These are phyloP conservation scores for Pinna nobilis DNA, from an alignment of 1,140 invertebrate species.

Conservation along the genomic window DNA sequence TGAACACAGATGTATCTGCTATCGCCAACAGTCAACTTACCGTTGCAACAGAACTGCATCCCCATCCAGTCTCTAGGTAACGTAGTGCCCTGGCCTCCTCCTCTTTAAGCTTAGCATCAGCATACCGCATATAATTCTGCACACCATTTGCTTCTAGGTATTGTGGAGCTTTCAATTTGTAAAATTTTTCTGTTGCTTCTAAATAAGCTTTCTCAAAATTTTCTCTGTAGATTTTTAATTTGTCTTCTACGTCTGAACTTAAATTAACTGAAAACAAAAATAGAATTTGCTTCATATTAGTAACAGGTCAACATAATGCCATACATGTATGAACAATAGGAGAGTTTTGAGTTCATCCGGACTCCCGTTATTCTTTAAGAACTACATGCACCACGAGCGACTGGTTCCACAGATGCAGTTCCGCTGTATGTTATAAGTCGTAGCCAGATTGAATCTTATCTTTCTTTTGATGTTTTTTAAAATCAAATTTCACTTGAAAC, in stretches of 20 bases:
- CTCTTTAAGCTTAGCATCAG: conserved; percentile 94
- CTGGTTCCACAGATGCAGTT: too few species aligned
- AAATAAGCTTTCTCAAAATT: conserved; percentile 98
- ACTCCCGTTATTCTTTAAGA: too few species aligned
- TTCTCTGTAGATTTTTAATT: conserved; percentile 95
- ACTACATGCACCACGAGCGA: too few species aligned
- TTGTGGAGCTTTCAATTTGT: conserved; percentile 92
- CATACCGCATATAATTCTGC: conserved; percentile 97
- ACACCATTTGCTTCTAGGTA: conserved; percentile 94
- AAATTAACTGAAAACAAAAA: conserved; percentile 86
- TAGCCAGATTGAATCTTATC: too few species aligned
- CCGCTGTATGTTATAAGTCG: too few species aligned
- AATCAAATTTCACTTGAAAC: too few species aligned
- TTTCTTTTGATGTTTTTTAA: too few species aligned
- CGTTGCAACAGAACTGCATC: conserved; percentile 80
- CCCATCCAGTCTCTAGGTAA: conserved; percentile 94
- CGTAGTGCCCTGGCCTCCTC: conserved; percentile 94
- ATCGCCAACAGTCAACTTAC: conserved; percentile 74
- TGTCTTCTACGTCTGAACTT: conserved; percentile 94
- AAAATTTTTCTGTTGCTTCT: conserved; percentile 94
- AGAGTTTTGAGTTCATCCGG: too few species aligned
- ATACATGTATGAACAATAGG: neutral
- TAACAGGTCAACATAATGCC: neutral
- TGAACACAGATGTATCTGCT: too few species aligned
- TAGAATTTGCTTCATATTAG: conserved; percentile 43